Base-by-base conservation (phyloP, 2,797 vertebrate genomes). In the Lacerta bilineata region DNA sequence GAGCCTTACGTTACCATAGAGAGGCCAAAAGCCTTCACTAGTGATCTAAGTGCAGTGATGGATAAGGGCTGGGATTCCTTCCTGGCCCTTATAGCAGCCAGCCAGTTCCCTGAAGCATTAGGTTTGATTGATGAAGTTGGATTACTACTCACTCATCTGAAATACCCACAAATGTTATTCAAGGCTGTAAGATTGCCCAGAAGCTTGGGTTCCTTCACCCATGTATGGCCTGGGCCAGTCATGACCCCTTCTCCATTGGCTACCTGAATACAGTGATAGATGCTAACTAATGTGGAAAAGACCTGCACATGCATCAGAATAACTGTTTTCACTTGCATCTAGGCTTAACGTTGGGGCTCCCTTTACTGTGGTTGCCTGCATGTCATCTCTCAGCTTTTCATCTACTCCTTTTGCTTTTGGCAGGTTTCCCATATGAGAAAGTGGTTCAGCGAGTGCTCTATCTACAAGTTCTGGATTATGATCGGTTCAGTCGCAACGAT, bases 351-450 rank as follows among this genome's bases (percentile, higher is more conserved):
- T 20, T 41, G 81, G 9, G n/a, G 50, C 4, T 75, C 29, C 66
- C 59, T 33, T 59, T 17, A 39, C 27, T n/a, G 5, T 68, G 11
- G 23, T 59, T 83, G 64, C 36, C 36, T 55, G 20, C 36, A n/a
- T 61, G n/a, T 80, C 15, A 4, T 46, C 87, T 75, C 74, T 11
- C 29, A 0, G 15, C n/a, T 88, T 46, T 20, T 88, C 82, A 80
- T 75, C 80, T 17, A 18, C 1, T 83, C 25, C 75, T 86, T 72
- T 84, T 27, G 1, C 18, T 83, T 80, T 75, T 0, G 79, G 82
- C 90, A 99, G 99, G 99, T 86, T 99, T 99, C 91, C 99, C 99
- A 23, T 99, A 99, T 0, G 99, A 99, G 96, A 99, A 99, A 95
- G 99, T 99, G 95, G 98, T 99, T 91, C 98, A 99, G 97, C 97